Percentiles rank a stretch among this genome's conserved stretches.
These are phyloP conservation scores for Junonia oenone DNA, from an alignment of 2,888 invertebrate genomes.

Conservation along the genomic window DNA sequence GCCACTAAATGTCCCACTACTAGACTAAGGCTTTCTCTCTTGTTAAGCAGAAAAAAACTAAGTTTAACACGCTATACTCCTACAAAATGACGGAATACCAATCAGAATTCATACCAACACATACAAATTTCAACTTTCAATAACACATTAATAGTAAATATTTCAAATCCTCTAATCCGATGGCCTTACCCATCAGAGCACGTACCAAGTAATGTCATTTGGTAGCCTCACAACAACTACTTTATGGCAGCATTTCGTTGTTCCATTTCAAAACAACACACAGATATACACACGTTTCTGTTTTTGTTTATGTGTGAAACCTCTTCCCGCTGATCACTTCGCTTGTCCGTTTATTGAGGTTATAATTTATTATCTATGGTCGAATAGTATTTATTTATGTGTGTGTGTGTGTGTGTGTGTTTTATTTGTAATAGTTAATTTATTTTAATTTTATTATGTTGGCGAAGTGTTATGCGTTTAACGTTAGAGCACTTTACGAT, in stretches of 20 bases:
- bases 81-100: too few species aligned
- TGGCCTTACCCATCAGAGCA: conserved; percentile 46
- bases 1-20: too few species aligned
- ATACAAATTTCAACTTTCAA: too few species aligned
- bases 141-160: too few species aligned
- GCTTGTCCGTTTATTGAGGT: conserved; percentile 1
- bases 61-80: too few species aligned
- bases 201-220: conserved; percentile 72
- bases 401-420: not conserved
- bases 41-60: too few species aligned
- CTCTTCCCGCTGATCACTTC: conserved; percentile 14
- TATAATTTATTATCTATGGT: not conserved
- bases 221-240: conserved; percentile 63
- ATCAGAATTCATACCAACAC: too few species aligned
- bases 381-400: not conserved
- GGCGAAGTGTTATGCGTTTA: too few species aligned
- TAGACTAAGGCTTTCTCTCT: too few species aligned
- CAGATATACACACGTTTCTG: not conserved
- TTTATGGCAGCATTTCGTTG: conserved; percentile 47
- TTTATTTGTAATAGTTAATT: not conserved
- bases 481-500: too few species aligned
- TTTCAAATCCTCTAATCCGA: conserved; percentile 10
- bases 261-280: conserved; percentile 18
- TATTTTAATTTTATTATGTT: too few species aligned
- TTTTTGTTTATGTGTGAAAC: not conserved